Conservation (phyloP, 1,140 invertebrate genomes). For the Listronotus oregonensis region DNA sequence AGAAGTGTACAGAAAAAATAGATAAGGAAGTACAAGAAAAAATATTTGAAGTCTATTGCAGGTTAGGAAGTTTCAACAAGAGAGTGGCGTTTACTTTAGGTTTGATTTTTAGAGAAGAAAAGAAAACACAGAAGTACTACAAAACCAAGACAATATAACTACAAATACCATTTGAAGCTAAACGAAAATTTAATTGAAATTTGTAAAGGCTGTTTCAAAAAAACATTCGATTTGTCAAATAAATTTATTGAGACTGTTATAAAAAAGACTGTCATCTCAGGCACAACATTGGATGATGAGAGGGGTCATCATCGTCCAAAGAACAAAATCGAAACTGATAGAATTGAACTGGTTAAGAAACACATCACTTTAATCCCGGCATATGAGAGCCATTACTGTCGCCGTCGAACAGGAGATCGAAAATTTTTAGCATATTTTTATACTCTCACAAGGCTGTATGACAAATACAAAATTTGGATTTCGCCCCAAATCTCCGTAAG, state of each 20-base stretch:
- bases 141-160: too few species aligned
- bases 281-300: not conserved
- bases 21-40: too few species aligned
- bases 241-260: not conserved
- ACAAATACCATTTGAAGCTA: constrained; percentile 1
- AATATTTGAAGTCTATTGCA: too few species aligned
- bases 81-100: too few species aligned
- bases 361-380: constrained; percentile 1
- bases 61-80: too few species aligned
- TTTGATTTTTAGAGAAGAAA: too few species aligned
- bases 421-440: not conserved
- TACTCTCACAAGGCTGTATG: not conserved
- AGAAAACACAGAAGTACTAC: too few species aligned
- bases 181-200: not conserved
- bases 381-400: constrained; percentile 12
- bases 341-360: not conserved
- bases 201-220: constrained; percentile 11
- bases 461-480: constrained; percentile 4
- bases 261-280: too few species aligned
- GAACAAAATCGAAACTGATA: not conserved
- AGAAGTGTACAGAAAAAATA: not conserved
- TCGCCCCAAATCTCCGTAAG: not conserved
- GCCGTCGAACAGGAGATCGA: not conserved
- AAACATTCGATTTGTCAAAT: not conserved
- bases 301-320: not conserved